phyloP scores from a whole-genome alignment of 2,113 vertebrate species.

The Eidolon helvum region DNA sequence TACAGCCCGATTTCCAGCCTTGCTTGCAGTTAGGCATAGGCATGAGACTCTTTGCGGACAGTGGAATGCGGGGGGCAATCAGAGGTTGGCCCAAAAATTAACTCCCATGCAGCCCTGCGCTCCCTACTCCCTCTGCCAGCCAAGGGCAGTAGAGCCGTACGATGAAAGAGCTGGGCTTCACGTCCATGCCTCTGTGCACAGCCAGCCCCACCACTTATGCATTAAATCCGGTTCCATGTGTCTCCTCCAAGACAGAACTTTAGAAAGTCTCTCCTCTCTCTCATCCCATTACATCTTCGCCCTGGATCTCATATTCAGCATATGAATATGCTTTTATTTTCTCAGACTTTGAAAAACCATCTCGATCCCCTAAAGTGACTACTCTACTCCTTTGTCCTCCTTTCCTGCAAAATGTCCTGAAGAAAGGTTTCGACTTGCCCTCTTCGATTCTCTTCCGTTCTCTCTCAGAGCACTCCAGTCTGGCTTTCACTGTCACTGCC shows the following conservation, averaged over 20 bases:
- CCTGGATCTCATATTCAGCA: not conserved
- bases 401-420: not conserved
- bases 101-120: not conserved
- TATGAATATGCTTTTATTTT: not conserved
- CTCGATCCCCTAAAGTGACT: not conserved
- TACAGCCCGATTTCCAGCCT: not conserved
- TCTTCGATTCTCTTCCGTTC: not conserved
- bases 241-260: not conserved
- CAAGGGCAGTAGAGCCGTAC: too few species aligned
- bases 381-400: not conserved
- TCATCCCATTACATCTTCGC: not conserved
- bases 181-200: not conserved
- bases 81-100: not conserved
- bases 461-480: not conserved
- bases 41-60: not conserved
- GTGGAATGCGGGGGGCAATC: not conserved
- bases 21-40: not conserved
- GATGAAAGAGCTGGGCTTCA: not conserved
- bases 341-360: not conserved
- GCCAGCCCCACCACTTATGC: not conserved
- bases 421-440: not conserved
- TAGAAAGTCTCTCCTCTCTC: not conserved
- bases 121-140: not conserved
- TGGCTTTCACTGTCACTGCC: not conserved
- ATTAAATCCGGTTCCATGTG: rapidly evolving